Percentiles rank a stretch among this genome's conserved stretches.
phyloP scores from a whole-genome alignment of 2,888 invertebrate genomes.

The Dolomedes plantarius region DNA sequence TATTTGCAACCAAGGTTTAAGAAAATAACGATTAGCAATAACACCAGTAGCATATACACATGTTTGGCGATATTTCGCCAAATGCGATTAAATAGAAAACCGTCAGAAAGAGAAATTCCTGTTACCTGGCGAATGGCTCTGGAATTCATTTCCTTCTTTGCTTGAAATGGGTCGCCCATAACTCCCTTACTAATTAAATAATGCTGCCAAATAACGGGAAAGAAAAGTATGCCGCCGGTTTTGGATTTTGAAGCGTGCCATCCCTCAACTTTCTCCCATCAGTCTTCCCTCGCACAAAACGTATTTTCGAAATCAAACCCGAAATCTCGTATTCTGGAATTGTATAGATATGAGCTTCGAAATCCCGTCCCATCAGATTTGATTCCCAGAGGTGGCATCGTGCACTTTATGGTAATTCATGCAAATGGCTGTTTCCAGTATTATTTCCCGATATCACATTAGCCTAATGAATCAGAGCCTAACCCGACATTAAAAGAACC shows the following conservation, averaged over 20 bases:
- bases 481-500: slow-evolving; percentile 65
- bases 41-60: too few relatives aligned
- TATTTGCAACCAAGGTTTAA: too few relatives aligned
- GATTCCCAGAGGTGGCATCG: slow-evolving; percentile 26
- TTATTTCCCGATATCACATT: slow-evolving; percentile 69
- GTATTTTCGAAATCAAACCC: slow-evolving; percentile 27
- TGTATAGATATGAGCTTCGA: not conserved
- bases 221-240: not conserved
- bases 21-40: too few relatives aligned
- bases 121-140: too few relatives aligned
- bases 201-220: too few relatives aligned
- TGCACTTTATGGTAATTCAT: slow-evolving; percentile 63
- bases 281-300: not conserved
- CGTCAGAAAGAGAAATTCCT: too few relatives aligned
- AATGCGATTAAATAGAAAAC: too few relatives aligned
- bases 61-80: too few relatives aligned
- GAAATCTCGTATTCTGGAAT: slow-evolving; percentile 23
- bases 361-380: slow-evolving; percentile 36
- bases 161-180: too few relatives aligned
- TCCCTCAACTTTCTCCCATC: not conserved
- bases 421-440: slow-evolving; percentile 50
- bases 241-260: not conserved
- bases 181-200: too few relatives aligned
- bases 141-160: too few relatives aligned
- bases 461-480: slow-evolving; percentile 69